Evolutionary conservation across 2,888 invertebrate genomes (phyloP).

Genomic region (Lycia hirtaria): DNA sequence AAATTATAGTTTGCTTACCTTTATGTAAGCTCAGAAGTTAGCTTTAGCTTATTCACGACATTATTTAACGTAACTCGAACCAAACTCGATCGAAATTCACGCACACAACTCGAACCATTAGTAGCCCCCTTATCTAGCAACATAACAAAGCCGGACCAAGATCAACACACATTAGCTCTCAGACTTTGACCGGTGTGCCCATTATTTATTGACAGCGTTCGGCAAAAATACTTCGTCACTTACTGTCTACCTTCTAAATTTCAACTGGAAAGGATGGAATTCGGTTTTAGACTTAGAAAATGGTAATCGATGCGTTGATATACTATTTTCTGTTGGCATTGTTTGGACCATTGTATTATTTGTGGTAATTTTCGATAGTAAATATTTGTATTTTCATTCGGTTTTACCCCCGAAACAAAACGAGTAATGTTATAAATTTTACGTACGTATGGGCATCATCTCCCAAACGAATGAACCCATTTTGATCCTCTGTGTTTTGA

Average conservation of each 20-base stretch:
- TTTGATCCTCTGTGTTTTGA: too few species aligned
- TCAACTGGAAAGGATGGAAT: slow-evolving; percentile 8
- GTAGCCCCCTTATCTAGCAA: slow-evolving; percentile 48
- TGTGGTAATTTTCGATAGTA: not conserved
- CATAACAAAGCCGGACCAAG: slow-evolving; percentile 67
- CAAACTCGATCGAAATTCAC: slow-evolving; percentile 12
- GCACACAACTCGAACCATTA: slow-evolving; percentile 21
- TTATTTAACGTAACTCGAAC: slow-evolving; percentile 13
- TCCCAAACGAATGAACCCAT: too few species aligned
- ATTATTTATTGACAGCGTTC: slow-evolving; percentile 74
- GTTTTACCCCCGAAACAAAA: too few species aligned
- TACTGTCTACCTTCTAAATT: slow-evolving; percentile 43
- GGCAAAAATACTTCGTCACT: slow-evolving; percentile 77
- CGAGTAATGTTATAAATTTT: too few species aligned
- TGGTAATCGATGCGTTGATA: slow-evolving; percentile 36
- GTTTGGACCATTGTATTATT: not conserved
- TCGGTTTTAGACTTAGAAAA: slow-evolving; percentile 21
- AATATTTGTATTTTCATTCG: not conserved
- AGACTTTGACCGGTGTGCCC: slow-evolving; percentile 65
- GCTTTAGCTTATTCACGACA: too few species aligned
- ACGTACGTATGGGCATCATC: too few species aligned
- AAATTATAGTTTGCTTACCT: too few species aligned
- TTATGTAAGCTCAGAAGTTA: too few species aligned
- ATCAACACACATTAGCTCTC: slow-evolving; percentile 79
- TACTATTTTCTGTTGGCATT: slow-evolving; percentile 11